phyloP scores from a whole-genome alignment of 2,888 invertebrate genomes.

The Oligia strigilis region DNA sequence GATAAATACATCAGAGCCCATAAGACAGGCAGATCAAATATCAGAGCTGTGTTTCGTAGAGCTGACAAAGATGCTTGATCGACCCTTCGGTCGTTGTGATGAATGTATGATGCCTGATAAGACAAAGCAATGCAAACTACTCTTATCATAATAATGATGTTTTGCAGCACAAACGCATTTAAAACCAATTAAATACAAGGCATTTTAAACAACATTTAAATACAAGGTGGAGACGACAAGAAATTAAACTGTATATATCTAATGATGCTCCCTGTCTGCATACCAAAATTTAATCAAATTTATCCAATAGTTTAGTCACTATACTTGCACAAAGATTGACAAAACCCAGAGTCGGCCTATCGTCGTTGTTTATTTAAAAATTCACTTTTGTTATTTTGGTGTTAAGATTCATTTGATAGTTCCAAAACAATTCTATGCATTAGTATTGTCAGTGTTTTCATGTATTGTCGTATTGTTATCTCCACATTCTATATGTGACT shows the following conservation, averaged over 20 bases:
- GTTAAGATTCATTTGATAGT: neutral
- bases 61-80: constrained; percentile 6
- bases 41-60: constrained; percentile 32
- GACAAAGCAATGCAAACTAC: neutral
- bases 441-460: neutral
- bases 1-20: constrained; percentile 49
- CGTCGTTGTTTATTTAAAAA: too few relatives aligned
- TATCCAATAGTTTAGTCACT: too few relatives aligned
- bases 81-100: constrained; percentile 30
- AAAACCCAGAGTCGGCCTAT: too few relatives aligned
- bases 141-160: neutral
- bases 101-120: constrained; percentile 46
- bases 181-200: neutral
- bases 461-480: neutral
- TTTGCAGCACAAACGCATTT: neutral
- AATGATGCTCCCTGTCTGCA: too few relatives aligned
- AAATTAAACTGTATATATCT: neutral
- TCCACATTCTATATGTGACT: neutral
- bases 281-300: too few relatives aligned
- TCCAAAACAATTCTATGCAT: neutral
- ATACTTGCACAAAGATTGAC: too few relatives aligned
- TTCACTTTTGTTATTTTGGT: neutral
- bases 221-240: neutral
- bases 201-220: neutral
- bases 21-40: constrained; percentile 51